These are phyloP conservation scores for Enteromius unitaeniatus DNA, from an alignment of 2,797 vertebrate genomes.

Conservation along the genomic window DNA sequence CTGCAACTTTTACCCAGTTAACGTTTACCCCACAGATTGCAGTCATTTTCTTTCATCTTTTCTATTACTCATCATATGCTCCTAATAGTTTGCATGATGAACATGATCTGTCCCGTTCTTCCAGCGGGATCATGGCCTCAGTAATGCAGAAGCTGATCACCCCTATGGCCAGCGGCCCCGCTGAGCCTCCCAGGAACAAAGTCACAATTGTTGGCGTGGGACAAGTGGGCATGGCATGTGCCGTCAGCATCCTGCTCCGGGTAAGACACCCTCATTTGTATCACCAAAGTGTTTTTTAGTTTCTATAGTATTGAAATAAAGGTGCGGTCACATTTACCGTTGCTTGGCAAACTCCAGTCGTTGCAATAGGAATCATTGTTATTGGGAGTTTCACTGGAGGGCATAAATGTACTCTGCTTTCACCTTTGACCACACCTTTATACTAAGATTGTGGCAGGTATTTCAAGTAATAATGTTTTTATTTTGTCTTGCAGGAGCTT, in stretches of 20 bases:
- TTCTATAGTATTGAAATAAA: neutral
- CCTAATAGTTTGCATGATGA: neutral
- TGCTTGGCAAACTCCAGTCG: neutral
- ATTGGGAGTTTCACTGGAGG: neutral
- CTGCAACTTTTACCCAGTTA: neutral
- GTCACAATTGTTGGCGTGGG: slow-evolving; percentile 93
- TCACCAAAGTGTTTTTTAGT: neutral
- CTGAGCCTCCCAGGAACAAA: slow-evolving; percentile 84
- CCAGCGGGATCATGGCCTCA: slow-evolving; percentile 81
- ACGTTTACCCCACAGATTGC: neutral
- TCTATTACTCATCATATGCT: neutral
- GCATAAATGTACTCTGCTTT: neutral
- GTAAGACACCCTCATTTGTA: slow-evolving; percentile 72
- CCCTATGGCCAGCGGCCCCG: slow-evolving; percentile 65
- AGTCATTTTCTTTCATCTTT: neutral
- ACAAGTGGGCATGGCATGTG: slow-evolving; percentile 95
- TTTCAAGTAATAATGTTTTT: neutral
- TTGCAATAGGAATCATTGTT: neutral
- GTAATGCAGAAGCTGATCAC: slow-evolving; percentile 89
- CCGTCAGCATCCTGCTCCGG: slow-evolving; percentile 90
- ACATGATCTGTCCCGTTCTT: neutral
- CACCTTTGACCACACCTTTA: neutral
- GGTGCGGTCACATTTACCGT: neutral
- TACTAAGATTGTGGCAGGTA: neutral
- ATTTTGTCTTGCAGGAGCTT: slow-evolving; percentile 76